Conservation (phyloP, 2,113 vertebrate species). For the Corvus hawaiiensis region DNA sequence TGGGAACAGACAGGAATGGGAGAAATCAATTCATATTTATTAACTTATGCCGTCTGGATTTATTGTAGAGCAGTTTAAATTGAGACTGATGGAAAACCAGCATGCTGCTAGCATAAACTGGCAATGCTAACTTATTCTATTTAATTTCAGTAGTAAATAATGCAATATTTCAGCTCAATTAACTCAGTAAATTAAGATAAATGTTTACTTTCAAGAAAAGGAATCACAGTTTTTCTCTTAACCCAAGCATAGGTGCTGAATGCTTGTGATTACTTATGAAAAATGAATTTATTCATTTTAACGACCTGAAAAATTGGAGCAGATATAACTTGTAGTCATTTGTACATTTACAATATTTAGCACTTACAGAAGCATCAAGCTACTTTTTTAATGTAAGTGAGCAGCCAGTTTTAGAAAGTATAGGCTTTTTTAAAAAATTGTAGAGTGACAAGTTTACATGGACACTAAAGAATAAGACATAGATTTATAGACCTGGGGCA, state of each 20-base stretch:
- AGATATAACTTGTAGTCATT: not conserved
- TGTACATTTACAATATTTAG: not conserved
- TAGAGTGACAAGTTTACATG: not conserved
- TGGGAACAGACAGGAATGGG: not conserved
- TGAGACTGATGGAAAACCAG: conserved; percentile 40
- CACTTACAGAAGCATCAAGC: not conserved
- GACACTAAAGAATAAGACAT: not conserved
- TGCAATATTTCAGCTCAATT: conserved; percentile 53
- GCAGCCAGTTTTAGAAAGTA: not conserved
- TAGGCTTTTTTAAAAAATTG: not conserved
- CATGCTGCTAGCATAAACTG: conserved; percentile 2
- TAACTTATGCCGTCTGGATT: conserved; percentile 39
- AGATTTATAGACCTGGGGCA: not conserved
- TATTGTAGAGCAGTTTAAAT: conserved; percentile 37
- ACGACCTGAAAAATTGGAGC: not conserved
- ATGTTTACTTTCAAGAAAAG: conserved; percentile 28
- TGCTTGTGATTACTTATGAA: conserved; percentile 2
- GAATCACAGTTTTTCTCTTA: conserved; percentile 18
- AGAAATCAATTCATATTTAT: conserved; percentile 40
- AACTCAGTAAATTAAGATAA: conserved; percentile 56
- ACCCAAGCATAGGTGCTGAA: not conserved
- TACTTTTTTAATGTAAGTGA: not conserved
- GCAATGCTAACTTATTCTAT: conserved; percentile 9
- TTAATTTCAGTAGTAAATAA: conserved; percentile 54
- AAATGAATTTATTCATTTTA: conserved; percentile 5